Base-by-base conservation (phyloP, 2,888 invertebrate genomes). In the Anorthoa munda region DNA sequence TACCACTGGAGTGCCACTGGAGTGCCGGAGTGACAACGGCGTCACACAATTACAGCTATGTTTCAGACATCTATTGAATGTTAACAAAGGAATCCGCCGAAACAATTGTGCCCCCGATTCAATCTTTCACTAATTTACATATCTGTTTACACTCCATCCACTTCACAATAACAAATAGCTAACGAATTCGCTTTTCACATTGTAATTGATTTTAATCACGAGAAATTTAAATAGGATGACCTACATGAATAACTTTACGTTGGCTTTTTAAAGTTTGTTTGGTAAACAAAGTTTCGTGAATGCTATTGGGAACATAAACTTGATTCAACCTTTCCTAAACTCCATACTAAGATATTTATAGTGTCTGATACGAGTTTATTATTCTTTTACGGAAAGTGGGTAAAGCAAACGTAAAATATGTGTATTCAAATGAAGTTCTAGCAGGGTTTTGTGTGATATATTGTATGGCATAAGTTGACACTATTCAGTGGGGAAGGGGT, bases 361-460 rank as follows among this genome's bases (percentile, higher is more conserved):
- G 67, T 48, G 59, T 51, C 21, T 63, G 46, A 70, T 77, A 75
- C 56, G 60, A 55, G 67, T 70, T 84, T 72, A 75, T 84, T 83
- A 68, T 84, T 82, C 67, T 75, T 73, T 72, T 68, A 79, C 65
- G 70, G 71, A 70, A 70, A 67, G 65, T 68, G 60, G 56, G 70
- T 71, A 72, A 84, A 70, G 72, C 59, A 72, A 82, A 82, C 60
- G 69, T 61, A 72, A 70, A 58, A 67, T 77, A 71, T 79, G 51
- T 70, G 58, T 85, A 85, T 84, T 84, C 72, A 78, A 83, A 84
- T 84, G 78, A 75, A 71, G 82, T 72, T 66, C 56, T 63, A 66
- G 73, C 21, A 21, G 39, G 56, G 66, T 55, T 58, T 70, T 66
- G 60, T 66, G 66, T 74, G 60, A 82, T 82, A 79, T 82, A 79